Conservation (phyloP, 2,888 invertebrate species). For the Strigamia transsilvanica region DNA sequence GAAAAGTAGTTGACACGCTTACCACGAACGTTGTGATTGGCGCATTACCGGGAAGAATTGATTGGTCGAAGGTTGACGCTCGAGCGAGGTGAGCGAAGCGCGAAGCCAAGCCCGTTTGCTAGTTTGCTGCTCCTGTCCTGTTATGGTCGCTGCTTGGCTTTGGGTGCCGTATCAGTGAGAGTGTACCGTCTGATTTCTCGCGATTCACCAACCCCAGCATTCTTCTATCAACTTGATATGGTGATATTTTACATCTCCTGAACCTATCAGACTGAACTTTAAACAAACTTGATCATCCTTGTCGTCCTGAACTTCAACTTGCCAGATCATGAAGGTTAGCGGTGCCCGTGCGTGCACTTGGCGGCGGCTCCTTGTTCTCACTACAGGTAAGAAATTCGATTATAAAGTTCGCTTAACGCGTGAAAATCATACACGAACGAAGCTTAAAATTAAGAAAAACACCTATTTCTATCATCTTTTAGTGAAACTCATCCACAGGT, state of each 20-base stretch:
- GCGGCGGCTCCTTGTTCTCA: slow-evolving; percentile 10
- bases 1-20: not conserved
- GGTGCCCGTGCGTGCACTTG: not conserved
- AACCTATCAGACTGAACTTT: slow-evolving; percentile 1
- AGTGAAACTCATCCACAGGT: not conserved
- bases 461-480: not conserved
- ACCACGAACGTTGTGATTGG: slow-evolving; percentile 5
- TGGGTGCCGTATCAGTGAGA: not conserved
- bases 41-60: not conserved
- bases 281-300: not conserved
- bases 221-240: not conserved
- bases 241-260: not conserved
- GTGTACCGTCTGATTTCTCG: not conserved
- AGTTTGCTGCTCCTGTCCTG: not conserved
- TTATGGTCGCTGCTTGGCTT: not conserved
- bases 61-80: not conserved
- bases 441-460: not conserved
- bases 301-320: not conserved
- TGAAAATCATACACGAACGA: not conserved
- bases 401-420: not conserved
- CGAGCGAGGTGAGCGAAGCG: not conserved
- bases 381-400: not conserved
- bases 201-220: not conserved
- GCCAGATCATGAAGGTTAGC: not conserved
- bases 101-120: slow-evolving; percentile 19